phyloP scores from a whole-genome alignment of 2,113 vertebrate species.

The Ptyas mucosa region DNA sequence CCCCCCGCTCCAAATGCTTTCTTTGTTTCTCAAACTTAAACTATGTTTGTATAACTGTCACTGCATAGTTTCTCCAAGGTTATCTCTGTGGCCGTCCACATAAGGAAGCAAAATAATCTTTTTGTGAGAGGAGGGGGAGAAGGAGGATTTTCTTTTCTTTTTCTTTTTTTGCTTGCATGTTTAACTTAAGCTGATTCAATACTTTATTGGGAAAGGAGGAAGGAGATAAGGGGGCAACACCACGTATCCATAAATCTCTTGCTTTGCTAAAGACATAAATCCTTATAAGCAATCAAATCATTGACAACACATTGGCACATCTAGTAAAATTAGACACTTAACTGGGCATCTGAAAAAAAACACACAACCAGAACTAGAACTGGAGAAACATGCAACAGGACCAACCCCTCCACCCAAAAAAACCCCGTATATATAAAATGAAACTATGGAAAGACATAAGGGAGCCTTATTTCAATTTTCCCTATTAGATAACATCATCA shows the following conservation, averaged over 20 bases:
- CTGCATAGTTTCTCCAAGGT: not conserved
- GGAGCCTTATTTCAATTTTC: not conserved
- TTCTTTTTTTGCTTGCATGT: not conserved
- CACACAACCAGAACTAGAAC: not conserved
- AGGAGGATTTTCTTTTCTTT: not conserved
- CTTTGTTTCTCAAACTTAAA: not conserved
- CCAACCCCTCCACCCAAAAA: not conserved
- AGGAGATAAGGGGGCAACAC: not conserved
- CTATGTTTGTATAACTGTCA: not conserved
- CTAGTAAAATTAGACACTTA: not conserved
- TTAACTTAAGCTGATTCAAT: not conserved
- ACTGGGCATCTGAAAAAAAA: not conserved
- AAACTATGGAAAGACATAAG: not conserved
- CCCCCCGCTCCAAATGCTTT: not conserved
- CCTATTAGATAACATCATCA: not conserved
- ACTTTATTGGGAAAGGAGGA: not conserved
- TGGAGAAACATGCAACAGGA: not conserved
- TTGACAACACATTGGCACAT: not conserved
- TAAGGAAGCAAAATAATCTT: not conserved
- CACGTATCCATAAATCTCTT: not conserved
- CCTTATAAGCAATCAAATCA: not conserved
- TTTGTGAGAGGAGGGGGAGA: not conserved
- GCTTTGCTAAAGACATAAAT: not conserved
- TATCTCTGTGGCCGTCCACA: not conserved
- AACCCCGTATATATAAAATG: not conserved